Percentiles rank a stretch among this genome's conserved stretches.
Evolutionary conservation across 2,888 invertebrate genomes (phyloP).

Genomic region (Ecliptopera silaceata): DNA sequence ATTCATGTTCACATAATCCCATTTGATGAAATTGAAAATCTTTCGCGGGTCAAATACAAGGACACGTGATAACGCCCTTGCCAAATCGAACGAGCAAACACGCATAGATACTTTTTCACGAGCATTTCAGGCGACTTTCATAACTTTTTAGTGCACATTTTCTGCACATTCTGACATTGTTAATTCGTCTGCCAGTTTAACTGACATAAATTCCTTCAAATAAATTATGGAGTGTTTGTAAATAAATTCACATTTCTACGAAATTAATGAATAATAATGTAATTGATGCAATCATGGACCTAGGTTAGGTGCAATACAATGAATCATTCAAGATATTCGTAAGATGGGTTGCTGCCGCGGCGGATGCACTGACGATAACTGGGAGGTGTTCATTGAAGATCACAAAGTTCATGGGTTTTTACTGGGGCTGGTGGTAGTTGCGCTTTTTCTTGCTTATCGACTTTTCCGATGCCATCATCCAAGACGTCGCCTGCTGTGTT

Average conservation of each 20-base stretch:
- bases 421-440: conserved; percentile 42
- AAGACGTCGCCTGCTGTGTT: conserved; percentile 38
- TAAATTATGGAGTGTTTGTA: conserved; percentile 10
- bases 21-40: conserved; percentile 3
- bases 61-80: too few species aligned
- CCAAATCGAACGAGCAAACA: too few species aligned
- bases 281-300: conserved; percentile 5
- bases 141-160: too few species aligned
- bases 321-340: conserved; percentile 4
- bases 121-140: too few species aligned
- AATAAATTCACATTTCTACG: neutral
- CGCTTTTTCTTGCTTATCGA: conserved; percentile 47
- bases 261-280: neutral
- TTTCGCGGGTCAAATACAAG: neutral
- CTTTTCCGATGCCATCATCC: conserved; percentile 51
- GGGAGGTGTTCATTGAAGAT: conserved; percentile 42
- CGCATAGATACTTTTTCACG: too few species aligned
- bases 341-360: conserved; percentile 51
- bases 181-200: conserved; percentile 1
- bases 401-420: conserved; percentile 46
- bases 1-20: conserved; percentile 9
- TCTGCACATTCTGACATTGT: neutral
- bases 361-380: conserved; percentile 44
- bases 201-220: neutral
- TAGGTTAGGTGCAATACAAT: conserved; percentile 13